Evolutionary conservation across 1,140 invertebrate species (phyloP).

Genomic region (Orius laevigatus): DNA sequence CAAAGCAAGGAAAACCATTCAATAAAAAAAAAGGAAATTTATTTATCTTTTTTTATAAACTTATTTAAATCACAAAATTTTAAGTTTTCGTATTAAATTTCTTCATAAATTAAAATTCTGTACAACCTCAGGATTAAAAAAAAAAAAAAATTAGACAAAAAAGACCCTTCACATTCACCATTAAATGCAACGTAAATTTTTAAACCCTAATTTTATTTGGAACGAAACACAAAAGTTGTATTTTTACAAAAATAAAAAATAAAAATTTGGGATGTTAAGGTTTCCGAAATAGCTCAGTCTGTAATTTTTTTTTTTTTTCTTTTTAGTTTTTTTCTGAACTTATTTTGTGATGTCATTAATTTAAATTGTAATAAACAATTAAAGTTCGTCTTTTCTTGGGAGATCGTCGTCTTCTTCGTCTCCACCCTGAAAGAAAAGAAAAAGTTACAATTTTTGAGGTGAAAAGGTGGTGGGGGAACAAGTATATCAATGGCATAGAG

Average conservation of each 20-base stretch:
- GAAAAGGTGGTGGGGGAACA: neutral
- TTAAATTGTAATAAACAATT: slow-evolving; percentile 24
- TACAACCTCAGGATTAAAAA: too few relatives aligned
- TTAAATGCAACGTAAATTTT: neutral
- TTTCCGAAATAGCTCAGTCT: neutral
- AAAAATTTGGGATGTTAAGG: neutral
- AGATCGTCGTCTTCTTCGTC: slow-evolving; percentile 46
- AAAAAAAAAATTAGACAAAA: too few relatives aligned
- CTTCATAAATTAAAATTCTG: too few relatives aligned
- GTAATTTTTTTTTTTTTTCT: neutral
- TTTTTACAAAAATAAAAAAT: neutral
- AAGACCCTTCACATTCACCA: neutral
- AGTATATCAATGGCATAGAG: slow-evolving; percentile 22
- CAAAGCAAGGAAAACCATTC: too few relatives aligned
- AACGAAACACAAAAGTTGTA: neutral
- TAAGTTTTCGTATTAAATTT: too few relatives aligned
- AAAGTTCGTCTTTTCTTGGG: slow-evolving; percentile 49
- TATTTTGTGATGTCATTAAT: neutral
- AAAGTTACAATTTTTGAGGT: neutral
- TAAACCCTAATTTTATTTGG: neutral
- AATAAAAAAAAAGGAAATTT: too few relatives aligned
- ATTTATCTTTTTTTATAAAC: too few relatives aligned
- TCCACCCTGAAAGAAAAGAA: slow-evolving; percentile 32
- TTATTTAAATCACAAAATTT: too few relatives aligned
- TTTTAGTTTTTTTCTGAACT: neutral